phyloP scores from a whole-genome alignment of 37 sponge, comb jelly and placozoan species.

The Petrosia ficiformis region DNA sequence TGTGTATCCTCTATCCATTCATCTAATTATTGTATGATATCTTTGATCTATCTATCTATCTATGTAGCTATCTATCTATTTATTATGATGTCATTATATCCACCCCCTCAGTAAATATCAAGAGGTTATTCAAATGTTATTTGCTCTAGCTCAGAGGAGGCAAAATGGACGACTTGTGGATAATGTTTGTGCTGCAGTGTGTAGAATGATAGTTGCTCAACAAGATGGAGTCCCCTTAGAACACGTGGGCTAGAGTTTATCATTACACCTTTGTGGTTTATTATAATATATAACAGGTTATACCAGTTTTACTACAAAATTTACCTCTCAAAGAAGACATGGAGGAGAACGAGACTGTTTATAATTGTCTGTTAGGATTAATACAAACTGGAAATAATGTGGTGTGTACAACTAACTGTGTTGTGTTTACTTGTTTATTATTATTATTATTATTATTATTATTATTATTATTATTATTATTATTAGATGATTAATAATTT shows the following conservation, averaged over 20 bases:
- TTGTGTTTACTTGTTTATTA: no score
- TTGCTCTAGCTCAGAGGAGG: slow-evolving; percentile 34
- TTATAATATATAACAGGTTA: slow-evolving; percentile 24
- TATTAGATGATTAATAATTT: slow-evolving; percentile 54
- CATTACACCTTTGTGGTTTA: no score
- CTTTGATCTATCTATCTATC: neutral
- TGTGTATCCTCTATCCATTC: neutral
- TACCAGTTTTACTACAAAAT: slow-evolving; percentile 71
- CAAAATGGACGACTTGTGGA: slow-evolving; percentile 54
- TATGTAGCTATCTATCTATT: no score
- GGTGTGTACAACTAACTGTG: slow-evolving; percentile 22
- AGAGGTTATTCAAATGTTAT: slow-evolving; percentile 63
- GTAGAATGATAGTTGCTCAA: slow-evolving; percentile 77
- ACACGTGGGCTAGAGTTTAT: slow-evolving; percentile 56
- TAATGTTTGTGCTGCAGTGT: slow-evolving; percentile 80
- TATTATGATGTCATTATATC: no score
- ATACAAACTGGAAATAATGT: slow-evolving; percentile 24
- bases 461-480: no score
- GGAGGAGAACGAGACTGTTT: slow-evolving; percentile 86
- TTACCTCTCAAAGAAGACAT: slow-evolving; percentile 89
- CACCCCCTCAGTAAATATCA: slow-evolving; percentile 52
- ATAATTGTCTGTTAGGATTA: slow-evolving; percentile 59
- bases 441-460: no score
- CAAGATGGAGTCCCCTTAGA: slow-evolving; percentile 73
- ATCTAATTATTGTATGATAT: no score